A percentile compares a stretch with the other conserved stretches of the same genome.
Conservation (phyloP, 1,140 invertebrate genomes). For the Penaeus chinensis region DNA sequence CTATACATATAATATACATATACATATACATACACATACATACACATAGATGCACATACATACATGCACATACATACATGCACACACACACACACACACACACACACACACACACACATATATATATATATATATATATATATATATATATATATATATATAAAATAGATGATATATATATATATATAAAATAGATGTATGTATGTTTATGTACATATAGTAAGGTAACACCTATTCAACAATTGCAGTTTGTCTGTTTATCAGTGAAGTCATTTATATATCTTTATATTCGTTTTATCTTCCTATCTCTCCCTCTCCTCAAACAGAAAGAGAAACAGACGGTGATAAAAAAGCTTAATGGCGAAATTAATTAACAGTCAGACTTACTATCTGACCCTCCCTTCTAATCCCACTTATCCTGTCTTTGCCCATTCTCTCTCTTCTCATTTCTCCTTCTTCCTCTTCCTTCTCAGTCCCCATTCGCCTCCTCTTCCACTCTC, state of each 20-base stretch:
- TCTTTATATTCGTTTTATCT: too few species aligned
- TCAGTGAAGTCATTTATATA: too few species aligned
- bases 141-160: background rate
- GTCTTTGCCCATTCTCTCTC: background rate
- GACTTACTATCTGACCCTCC: background rate
- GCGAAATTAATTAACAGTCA: too few species aligned
- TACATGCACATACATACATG: background rate
- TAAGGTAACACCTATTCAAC: background rate
- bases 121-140: constrained; percentile 2
- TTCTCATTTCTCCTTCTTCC: background rate
- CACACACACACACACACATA: background rate
- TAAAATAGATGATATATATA: background rate
- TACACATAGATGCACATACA: background rate
- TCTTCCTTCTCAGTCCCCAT: background rate
- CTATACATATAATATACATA: constrained; percentile 12
- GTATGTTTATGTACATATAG: background rate
- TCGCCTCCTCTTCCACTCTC: background rate
- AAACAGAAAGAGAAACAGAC: too few species aligned
- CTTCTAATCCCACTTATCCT: background rate
- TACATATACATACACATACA: constrained; percentile 3
- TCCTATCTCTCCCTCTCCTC: too few species aligned
- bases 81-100: background rate
- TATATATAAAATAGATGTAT: constrained; percentile 7
- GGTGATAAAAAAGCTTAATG: too few species aligned
- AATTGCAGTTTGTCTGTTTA: background rate